These are phyloP conservation scores for Tapirus terrestris DNA, from an alignment of 2,113 vertebrate genomes.

Conservation along the genomic window DNA sequence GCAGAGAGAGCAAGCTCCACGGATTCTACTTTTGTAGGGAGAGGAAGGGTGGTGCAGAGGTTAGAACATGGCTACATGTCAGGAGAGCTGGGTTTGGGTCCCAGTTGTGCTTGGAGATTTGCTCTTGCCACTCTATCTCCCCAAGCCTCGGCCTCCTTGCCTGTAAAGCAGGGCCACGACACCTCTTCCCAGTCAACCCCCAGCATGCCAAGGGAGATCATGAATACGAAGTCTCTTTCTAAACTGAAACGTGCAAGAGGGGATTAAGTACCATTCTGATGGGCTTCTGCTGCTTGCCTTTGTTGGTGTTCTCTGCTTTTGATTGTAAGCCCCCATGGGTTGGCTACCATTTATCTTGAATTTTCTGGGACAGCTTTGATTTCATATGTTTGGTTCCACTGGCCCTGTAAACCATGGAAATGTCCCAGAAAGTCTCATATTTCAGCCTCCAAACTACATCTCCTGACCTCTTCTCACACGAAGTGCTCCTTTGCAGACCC, in stretches of 20 bases:
- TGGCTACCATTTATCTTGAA: constrained; percentile 40
- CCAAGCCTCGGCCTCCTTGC: not conserved
- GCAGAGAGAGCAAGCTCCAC: not conserved
- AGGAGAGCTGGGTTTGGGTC: not conserved
- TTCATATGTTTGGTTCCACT: constrained; percentile 10
- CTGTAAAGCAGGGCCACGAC: accelerated
- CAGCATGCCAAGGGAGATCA: not conserved
- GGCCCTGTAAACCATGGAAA: constrained; percentile 43
- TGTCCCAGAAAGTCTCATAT: constrained; percentile 48
- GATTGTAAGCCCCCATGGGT: not conserved
- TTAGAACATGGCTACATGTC: not conserved
- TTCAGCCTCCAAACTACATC: constrained; percentile 36
- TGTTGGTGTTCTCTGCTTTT: not conserved
- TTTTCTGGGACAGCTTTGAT: constrained; percentile 42
- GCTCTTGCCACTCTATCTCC: not conserved
- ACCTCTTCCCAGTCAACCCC: too few species aligned
- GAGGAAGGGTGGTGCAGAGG: not conserved
- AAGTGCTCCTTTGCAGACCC: not conserved
- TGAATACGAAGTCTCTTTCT: not conserved
- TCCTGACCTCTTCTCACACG: not conserved
- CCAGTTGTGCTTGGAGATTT: not conserved
- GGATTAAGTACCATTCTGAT: accelerated
- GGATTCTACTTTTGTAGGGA: accelerated
- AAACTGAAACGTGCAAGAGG: accelerated
- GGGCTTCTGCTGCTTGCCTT: not conserved